A percentile compares a stretch with the other conserved stretches of the same genome.
Evolutionary conservation across 2,797 vertebrate genomes (phyloP).

Genomic region (Notolepis coatsorum): DNA sequence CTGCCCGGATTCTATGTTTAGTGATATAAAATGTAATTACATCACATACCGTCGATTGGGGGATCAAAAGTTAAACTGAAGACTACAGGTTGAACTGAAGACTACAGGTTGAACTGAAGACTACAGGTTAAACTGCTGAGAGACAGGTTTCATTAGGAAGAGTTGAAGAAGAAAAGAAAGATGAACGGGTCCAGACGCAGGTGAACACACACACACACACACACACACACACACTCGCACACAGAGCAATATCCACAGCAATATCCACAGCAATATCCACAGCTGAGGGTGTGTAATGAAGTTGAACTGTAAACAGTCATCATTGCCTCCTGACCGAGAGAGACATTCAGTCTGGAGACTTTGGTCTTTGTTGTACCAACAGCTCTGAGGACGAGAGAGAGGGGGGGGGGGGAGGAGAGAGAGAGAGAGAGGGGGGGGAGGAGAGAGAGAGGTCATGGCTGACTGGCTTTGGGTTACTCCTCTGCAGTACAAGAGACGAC

Average conservation of each 20-base stretch:
- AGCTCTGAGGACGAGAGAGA: too few species aligned
- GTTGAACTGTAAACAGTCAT: constrained; percentile 46
- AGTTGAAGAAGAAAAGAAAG: too few species aligned
- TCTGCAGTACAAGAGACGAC: not conserved
- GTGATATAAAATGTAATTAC: too few species aligned
- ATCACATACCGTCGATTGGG: too few species aligned
- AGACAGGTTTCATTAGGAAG: constrained; percentile 4
- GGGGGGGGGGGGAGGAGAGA: constrained; percentile 4
- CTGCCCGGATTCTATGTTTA: too few species aligned
- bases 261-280: not conserved
- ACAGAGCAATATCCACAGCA: constrained; percentile 1
- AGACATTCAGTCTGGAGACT: constrained; percentile 7
- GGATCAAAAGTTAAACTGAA: too few species aligned
- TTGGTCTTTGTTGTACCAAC: constrained; percentile 43
- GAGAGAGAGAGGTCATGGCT: constrained; percentile 11
- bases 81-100: too few species aligned
- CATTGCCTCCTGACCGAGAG: constrained; percentile 22
- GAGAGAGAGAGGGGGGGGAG: constrained; percentile 6
- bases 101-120: too few species aligned
- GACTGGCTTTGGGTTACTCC: constrained; percentile 10
- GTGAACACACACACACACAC: not conserved
- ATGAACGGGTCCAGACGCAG: not conserved
- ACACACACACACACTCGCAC: not conserved
- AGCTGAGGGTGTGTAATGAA: constrained; percentile 29
- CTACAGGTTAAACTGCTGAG: too few species aligned